Evolutionary conservation across 1,140 invertebrate genomes (phyloP).

Genomic region (Ridgeia piscesae): DNA sequence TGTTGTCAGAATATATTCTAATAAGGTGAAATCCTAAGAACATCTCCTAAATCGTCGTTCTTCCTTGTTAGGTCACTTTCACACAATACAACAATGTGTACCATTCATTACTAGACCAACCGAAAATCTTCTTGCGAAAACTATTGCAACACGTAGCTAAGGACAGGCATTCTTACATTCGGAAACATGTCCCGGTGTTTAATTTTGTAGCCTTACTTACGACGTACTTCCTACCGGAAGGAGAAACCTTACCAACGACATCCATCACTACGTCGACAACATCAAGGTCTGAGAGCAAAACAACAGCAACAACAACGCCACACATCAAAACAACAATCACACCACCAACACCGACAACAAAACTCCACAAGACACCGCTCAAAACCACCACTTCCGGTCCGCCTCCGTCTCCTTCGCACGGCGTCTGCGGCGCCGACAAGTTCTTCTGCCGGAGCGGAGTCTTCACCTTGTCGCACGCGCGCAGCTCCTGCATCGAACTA

Average conservation of each 20-base stretch:
- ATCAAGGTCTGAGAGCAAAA: not conserved
- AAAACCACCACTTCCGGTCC: conserved; percentile 6
- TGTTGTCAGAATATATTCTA: too few relatives aligned
- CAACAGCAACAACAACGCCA: not conserved
- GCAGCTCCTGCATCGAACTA: not conserved
- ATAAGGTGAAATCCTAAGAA: too few relatives aligned
- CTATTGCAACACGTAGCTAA: not conserved
- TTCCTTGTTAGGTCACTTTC: not conserved
- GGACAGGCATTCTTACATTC: not conserved
- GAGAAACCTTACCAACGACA: conserved; percentile 6
- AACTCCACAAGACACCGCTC: not conserved
- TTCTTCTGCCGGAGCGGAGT: not conserved
- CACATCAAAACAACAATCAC: not conserved
- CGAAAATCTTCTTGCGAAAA: not conserved
- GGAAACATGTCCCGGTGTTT: not conserved
- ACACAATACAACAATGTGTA: not conserved
- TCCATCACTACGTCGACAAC: not conserved
- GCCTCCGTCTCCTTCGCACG: not conserved
- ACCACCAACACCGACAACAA: not conserved
- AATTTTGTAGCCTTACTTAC: not conserved
- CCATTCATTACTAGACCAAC: not conserved
- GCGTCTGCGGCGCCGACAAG: not conserved
- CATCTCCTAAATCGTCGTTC: not conserved
- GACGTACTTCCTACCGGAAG: not conserved
- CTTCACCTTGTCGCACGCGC: not conserved